These are phyloP conservation scores for Pelvicachromis taeniatus DNA, from an alignment of 2,113 vertebrate genomes.

Conservation along the genomic window DNA sequence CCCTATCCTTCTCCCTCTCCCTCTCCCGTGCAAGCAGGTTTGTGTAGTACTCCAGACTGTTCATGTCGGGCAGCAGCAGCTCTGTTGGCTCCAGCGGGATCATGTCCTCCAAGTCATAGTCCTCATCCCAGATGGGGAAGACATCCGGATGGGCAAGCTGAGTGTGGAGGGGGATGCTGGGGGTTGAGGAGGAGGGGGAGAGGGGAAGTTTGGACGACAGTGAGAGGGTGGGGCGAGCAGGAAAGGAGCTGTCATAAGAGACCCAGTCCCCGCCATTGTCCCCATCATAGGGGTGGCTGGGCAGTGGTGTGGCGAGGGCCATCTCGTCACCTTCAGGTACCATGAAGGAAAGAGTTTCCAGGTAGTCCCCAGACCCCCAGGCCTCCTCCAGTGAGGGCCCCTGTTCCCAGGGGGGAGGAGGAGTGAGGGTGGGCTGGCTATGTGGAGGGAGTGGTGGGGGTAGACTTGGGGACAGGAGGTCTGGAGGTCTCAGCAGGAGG, in stretches of 20 bases:
- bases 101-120: constrained; percentile 72
- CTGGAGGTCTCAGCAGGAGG: constrained; percentile 71
- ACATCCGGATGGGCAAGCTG: constrained; percentile 15
- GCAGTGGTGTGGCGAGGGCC: constrained; percentile 60
- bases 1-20: not conserved
- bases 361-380: constrained; percentile 82
- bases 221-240: constrained; percentile 49
- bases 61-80: constrained; percentile 77
- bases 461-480: constrained; percentile 70
- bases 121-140: constrained; percentile 55
- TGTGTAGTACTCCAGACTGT: constrained; percentile 78
- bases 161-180: constrained; percentile 40
- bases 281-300: constrained; percentile 66
- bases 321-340: constrained; percentile 70
- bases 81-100: constrained; percentile 74
- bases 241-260: constrained; percentile 64
- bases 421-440: constrained; percentile 71
- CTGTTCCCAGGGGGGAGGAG: constrained; percentile 61
- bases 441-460: constrained; percentile 63
- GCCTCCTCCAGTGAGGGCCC: constrained; percentile 72
- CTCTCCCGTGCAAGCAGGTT: constrained; percentile 67
- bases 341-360: constrained; percentile 78
- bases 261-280: constrained; percentile 40
- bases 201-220: constrained; percentile 49
- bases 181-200: constrained; percentile 57